Evolutionary conservation across 2,888 invertebrate genomes (phyloP), one percentile per base, ranked within the genome.

Genomic region (Halocaridina rubra): DNA sequence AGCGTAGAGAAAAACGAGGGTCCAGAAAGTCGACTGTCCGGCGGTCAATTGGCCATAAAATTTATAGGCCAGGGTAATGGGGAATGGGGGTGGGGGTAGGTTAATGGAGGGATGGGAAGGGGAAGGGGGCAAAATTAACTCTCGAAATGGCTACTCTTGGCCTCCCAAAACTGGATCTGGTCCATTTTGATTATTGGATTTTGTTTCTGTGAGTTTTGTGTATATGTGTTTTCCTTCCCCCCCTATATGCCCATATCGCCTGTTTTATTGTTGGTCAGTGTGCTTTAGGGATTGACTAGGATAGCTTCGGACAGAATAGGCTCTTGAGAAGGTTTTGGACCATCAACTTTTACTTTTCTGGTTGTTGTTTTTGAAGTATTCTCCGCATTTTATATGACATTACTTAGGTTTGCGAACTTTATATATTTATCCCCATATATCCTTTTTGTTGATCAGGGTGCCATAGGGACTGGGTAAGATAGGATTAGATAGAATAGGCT

Each of bases 21-120:
- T 64, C 33, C 77, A 64, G 64, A 59, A 76, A 76, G 76, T 69
- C 53, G 53, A 71, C 57, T 67, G 82, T 77, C 82, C 82, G 39
- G 59, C 61, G 77, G 77, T 82, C 82, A 82, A 82, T 82, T 82
- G 82, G 57, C 77, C 77, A 59, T 53, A 53, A 69, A 82, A 82
- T 82, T 82, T 82, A 82, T 82, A 71, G 82, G 77, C 29, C 27
- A 29, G 67, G 67, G 67, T 27, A 16, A 16, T 3, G 75, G 57
- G 16, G 67, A 29, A 69, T 53, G 53, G 71, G 22, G n/a, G n/a
- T n/a, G n/a, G n/a, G n/a, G n/a, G n/a, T n/a, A n/a, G n/a, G n/a
- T n/a, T n/a, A n/a, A n/a, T n/a, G n/a, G n/a, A n/a, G n/a, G n/a
- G n/a, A n/a, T n/a, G n/a, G 57, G n/a, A 7, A 16, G 53, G 75